Conservation (phyloP, 2,888 invertebrate genomes). For the Campoletis raptor region DNA sequence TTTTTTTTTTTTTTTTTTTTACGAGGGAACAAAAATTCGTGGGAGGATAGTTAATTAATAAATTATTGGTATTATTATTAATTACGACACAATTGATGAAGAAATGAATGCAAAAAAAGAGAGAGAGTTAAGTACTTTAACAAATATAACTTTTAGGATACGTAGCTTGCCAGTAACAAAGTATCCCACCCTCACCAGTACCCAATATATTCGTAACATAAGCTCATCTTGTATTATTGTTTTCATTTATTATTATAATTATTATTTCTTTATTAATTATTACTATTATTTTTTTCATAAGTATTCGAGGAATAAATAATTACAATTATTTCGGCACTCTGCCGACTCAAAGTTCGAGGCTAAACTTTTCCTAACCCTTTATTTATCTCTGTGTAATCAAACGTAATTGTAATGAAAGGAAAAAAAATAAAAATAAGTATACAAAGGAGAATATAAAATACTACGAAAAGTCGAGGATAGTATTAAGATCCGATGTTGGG, state of each 20-base stretch:
- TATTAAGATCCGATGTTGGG: conserved; percentile 52
- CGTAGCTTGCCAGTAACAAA: conserved; percentile 78
- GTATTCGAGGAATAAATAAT: neutral
- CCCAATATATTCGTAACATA: conserved; percentile 25
- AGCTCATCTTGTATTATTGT: neutral
- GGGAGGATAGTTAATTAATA: neutral
- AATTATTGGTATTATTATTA: conserved; percentile 20
- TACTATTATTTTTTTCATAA: neutral
- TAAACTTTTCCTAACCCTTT: conserved; percentile 28
- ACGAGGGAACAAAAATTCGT: neutral
- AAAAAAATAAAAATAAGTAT: neutral
- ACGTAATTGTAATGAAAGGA: neutral
- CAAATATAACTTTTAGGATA: conserved; percentile 63
- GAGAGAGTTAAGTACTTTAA: conserved; percentile 18
- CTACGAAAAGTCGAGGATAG: conserved; percentile 55
- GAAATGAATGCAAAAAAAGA: neutral
- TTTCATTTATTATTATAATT: neutral
- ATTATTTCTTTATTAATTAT: neutral
- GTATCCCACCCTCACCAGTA: conserved; percentile 43
- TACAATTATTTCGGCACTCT: neutral
- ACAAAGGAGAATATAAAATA: neutral
- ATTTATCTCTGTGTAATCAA: conserved; percentile 22
- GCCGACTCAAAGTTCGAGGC: conserved; percentile 36
- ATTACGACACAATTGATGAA: neutral
- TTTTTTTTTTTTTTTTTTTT: neutral